Percentiles rank a stretch among this genome's conserved stretches.
These are phyloP conservation scores for Epinotia nisella DNA, from an alignment of 2,888 invertebrate genomes.

Conservation along the genomic window DNA sequence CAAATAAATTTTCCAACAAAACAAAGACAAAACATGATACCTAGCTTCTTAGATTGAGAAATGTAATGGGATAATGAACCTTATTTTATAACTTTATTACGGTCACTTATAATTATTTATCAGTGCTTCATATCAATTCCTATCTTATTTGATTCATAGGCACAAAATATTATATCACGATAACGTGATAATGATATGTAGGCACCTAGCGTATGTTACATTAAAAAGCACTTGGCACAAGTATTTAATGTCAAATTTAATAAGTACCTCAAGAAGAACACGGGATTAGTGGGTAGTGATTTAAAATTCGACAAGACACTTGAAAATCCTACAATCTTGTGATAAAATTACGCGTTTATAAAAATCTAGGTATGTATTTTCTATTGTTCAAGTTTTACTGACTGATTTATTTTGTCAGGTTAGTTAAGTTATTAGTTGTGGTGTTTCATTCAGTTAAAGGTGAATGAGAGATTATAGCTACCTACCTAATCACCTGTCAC, in stretches of 20 bases:
- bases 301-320: slow-evolving; percentile 21
- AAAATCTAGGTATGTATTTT: not conserved
- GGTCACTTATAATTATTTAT: slow-evolving; percentile 12
- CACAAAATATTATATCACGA: not conserved
- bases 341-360: not conserved
- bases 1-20: not conserved
- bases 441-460: too few species aligned
- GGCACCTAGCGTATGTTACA: not conserved
- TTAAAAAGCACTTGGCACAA: not conserved
- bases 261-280: slow-evolving; percentile 16
- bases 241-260: slow-evolving; percentile 26
- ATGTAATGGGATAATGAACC: not conserved
- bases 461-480: too few species aligned
- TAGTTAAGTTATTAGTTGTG: too few species aligned
- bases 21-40: not conserved
- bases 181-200: slow-evolving; percentile 24
- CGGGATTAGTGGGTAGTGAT: slow-evolving; percentile 42
- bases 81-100: not conserved
- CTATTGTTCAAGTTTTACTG: too few species aligned
- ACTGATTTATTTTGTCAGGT: too few species aligned
- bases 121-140: slow-evolving; percentile 29
- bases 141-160: slow-evolving; percentile 36
- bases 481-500: too few species aligned
- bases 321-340: slow-evolving; percentile 16
- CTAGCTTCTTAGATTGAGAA: not conserved